phyloP scores from a whole-genome alignment of 1,140 invertebrate genomes.

The Kradibia gibbosae region DNA sequence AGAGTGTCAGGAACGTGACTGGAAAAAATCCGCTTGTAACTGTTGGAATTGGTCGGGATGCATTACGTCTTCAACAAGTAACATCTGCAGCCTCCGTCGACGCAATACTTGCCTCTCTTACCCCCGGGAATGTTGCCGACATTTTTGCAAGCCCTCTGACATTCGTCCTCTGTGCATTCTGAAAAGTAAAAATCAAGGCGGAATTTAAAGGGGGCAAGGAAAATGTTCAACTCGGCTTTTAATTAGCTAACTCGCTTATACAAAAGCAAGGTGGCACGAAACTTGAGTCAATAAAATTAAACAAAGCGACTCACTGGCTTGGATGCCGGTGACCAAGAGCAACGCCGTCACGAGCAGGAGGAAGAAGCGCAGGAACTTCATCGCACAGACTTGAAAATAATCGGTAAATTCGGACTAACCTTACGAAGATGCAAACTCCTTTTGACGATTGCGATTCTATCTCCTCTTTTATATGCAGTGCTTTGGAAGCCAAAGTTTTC shows the following conservation, averaged over 20 bases:
- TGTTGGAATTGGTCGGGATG: not conserved
- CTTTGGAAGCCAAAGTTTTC: not conserved
- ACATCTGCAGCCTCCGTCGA: slow-evolving; percentile 55
- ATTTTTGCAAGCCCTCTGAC: slow-evolving; percentile 51
- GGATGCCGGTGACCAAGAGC: slow-evolving; percentile 5
- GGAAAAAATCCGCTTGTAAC: not conserved
- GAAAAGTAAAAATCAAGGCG: slow-evolving; percentile 16
- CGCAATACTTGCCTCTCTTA: slow-evolving; percentile 56
- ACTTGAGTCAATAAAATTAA: no score
- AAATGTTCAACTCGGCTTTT: not conserved
- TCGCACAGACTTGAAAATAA: not conserved
- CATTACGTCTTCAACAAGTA: slow-evolving; percentile 21
- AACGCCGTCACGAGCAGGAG: slow-evolving; percentile 17
- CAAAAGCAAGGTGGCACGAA: not conserved
- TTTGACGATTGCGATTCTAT: not conserved
- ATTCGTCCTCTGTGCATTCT: slow-evolving; percentile 57
- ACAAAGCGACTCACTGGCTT: slow-evolving; percentile 37
- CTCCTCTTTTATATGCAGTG: slow-evolving; percentile 1
- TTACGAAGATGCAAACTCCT: not conserved
- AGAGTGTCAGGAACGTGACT: not conserved
- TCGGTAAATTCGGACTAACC: not conserved
- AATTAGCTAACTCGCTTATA: not conserved
- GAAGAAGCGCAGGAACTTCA: slow-evolving; percentile 28
- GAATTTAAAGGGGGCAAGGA: not conserved
- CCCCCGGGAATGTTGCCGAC: slow-evolving; percentile 55